Evolutionary conservation across 2,888 invertebrate species (phyloP).

Genomic region (Pteria penguin): DNA sequence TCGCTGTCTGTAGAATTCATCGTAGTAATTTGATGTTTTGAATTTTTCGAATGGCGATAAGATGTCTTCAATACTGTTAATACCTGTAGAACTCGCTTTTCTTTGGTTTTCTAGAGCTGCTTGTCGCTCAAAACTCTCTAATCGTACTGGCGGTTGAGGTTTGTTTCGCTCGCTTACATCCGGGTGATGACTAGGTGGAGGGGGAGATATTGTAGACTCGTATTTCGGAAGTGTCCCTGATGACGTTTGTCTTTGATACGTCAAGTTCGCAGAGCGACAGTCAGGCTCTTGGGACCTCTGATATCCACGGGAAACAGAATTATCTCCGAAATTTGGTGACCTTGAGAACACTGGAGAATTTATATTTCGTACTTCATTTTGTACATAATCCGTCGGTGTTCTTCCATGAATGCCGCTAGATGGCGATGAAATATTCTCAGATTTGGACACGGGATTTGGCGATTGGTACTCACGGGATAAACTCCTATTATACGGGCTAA

Average conservation of each 20-base stretch:
- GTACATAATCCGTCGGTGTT: slow-evolving; percentile 32
- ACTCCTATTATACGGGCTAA: slow-evolving; percentile 14
- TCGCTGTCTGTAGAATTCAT: slow-evolving; percentile 53
- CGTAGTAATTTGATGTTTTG: slow-evolving; percentile 61
- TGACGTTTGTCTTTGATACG: slow-evolving; percentile 43
- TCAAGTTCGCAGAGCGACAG: background rate
- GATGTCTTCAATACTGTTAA: slow-evolving; percentile 63
- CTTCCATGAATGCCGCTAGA: slow-evolving; percentile 31
- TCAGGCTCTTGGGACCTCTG: slow-evolving; percentile 4
- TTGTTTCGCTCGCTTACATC: slow-evolving; percentile 27
- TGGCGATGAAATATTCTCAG: slow-evolving; percentile 19
- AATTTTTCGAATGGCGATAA: slow-evolving; percentile 64
- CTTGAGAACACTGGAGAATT: slow-evolving; percentile 4
- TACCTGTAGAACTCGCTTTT: slow-evolving; percentile 44
- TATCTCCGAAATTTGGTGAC: slow-evolving; percentile 7
- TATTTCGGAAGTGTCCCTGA: slow-evolving; percentile 46
- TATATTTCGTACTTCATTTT: background rate
- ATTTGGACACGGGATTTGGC: slow-evolving; percentile 14
- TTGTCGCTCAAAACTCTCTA: slow-evolving; percentile 24
- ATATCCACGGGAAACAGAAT: slow-evolving; percentile 27
- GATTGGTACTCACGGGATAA: slow-evolving; percentile 33
- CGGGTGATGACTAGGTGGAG: slow-evolving; percentile 42
- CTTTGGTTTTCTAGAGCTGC: slow-evolving; percentile 12
- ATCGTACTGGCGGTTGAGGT: slow-evolving; percentile 34
- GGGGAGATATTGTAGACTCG: slow-evolving; percentile 49